Percentiles rank a stretch among this genome's conserved stretches.
These are phyloP conservation scores for Lindbergichthys nudifrons DNA, from an alignment of 2,797 vertebrate species.

Conservation along the genomic window DNA sequence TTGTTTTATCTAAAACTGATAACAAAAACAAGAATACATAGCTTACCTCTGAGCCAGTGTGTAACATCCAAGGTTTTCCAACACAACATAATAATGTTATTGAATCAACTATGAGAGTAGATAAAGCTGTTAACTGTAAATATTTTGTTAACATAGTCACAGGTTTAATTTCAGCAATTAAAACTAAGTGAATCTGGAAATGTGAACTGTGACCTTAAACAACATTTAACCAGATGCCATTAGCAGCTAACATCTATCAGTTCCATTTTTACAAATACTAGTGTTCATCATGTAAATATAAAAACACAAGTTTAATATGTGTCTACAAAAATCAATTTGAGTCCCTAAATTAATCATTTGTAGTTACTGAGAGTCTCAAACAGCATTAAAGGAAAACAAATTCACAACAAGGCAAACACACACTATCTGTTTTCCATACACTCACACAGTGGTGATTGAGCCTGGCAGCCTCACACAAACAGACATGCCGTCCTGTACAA, in stretches of 20 bases:
- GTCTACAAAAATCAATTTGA: background rate
- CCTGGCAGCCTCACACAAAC: background rate
- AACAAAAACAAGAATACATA: slow-evolving; percentile 5
- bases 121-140: background rate
- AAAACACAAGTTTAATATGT: background rate
- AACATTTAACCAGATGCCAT: background rate
- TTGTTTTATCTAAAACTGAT: slow-evolving; percentile 49
- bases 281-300: background rate
- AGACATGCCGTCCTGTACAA: background rate
- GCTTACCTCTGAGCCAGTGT: slow-evolving; percentile 4
- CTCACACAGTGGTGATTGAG: background rate
- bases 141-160: background rate
- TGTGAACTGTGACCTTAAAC: background rate
- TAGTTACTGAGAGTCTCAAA: background rate
- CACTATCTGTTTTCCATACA: background rate
- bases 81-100: slow-evolving; percentile 9
- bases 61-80: background rate
- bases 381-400: background rate
- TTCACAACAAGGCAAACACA: background rate
- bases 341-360: background rate
- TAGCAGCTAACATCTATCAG: background rate
- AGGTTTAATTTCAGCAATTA: background rate
- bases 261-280: background rate
- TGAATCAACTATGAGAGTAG: background rate
- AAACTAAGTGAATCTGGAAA: background rate